phyloP scores from a whole-genome alignment of 2,888 invertebrate genomes.

The Pterostichus niger region DNA sequence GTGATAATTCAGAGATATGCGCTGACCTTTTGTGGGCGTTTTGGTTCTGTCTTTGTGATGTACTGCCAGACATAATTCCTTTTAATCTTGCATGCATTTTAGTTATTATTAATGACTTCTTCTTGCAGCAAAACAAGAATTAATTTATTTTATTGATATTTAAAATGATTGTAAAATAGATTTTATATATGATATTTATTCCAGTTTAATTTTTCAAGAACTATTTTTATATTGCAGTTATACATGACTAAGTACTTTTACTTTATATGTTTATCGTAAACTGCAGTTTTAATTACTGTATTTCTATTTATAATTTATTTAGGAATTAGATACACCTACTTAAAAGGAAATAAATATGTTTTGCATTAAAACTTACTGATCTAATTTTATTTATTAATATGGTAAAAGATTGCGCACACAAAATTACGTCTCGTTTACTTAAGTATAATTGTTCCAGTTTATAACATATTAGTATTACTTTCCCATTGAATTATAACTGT shows the following conservation, averaged over 20 bases:
- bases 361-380: neutral
- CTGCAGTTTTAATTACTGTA: neutral
- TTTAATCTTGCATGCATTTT: slow-evolving; percentile 25
- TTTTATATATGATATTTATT: neutral
- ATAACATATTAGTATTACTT: slow-evolving; percentile 40
- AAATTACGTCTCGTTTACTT: slow-evolving; percentile 21
- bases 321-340: neutral
- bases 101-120: slow-evolving; percentile 37
- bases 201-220: neutral
- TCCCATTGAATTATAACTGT: slow-evolving; percentile 37
- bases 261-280: neutral
- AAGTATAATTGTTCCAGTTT: slow-evolving; percentile 48
- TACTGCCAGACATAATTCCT: slow-evolving; percentile 24
- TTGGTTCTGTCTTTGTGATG: slow-evolving; percentile 38
- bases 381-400: neutral
- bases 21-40: slow-evolving; percentile 33
- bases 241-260: slow-evolving; percentile 24
- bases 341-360: slow-evolving; percentile 18
- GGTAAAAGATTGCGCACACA: neutral
- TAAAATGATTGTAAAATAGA: neutral
- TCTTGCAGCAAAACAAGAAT: slow-evolving; percentile 3
- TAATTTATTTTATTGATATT: slow-evolving; percentile 29
- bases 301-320: neutral
- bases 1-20: slow-evolving; percentile 45
- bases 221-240: neutral